Evolutionary conservation across 2,888 invertebrate species (phyloP).

Genomic region (Agrochola lychnidis): DNA sequence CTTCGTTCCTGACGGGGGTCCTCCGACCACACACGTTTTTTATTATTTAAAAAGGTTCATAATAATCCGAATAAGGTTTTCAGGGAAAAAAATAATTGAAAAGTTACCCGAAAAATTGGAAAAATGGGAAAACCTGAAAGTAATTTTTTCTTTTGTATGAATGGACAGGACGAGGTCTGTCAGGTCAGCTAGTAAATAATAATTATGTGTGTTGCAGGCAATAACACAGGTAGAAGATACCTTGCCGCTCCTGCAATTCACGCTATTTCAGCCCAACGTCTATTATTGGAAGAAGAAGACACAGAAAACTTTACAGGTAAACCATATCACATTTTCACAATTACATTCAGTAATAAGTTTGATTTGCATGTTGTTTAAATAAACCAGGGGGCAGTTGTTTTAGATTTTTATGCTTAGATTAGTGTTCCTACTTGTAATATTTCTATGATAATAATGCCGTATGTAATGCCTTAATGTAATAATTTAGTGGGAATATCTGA

Average conservation of each 20-base stretch:
- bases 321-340: background rate
- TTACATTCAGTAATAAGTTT: no score
- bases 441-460: no score
- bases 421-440: background rate
- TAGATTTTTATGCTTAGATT: background rate
- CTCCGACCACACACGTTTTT: background rate
- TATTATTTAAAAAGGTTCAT: background rate
- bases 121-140: background rate
- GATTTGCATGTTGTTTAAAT: background rate
- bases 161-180: background rate
- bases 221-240: slow-evolving; percentile 58
- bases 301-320: slow-evolving; percentile 79
- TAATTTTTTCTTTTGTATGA: background rate
- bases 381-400: no score
- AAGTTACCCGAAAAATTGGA: background rate
- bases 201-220: slow-evolving; percentile 25
- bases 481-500: no score
- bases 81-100: background rate
- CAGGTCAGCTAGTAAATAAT: background rate
- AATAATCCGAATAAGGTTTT: background rate
- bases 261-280: slow-evolving; percentile 83
- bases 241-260: slow-evolving; percentile 77
- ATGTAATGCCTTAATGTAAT: no score
- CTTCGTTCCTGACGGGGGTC: no score
- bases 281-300: slow-evolving; percentile 81